Percentiles rank a stretch among this genome's conserved stretches.
Evolutionary conservation across 2,888 invertebrate species (phyloP).

Genomic region (Venusia cambrica): DNA sequence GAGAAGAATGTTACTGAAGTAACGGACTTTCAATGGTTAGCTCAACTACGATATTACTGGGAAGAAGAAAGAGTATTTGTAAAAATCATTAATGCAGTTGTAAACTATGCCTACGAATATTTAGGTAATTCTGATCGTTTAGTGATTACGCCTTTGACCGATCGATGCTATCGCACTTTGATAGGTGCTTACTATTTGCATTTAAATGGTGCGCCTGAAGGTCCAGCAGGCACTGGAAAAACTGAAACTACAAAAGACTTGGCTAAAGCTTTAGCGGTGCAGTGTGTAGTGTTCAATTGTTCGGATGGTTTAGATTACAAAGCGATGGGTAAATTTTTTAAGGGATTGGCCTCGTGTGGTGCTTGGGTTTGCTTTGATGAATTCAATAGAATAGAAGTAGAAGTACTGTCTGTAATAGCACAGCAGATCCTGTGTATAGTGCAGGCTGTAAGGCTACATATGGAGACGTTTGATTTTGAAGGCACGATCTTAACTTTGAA

Average conservation of each 20-base stretch:
- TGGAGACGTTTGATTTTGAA: constrained; percentile 87
- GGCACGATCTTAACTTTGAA: constrained; percentile 87
- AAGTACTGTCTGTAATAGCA: constrained; percentile 92
- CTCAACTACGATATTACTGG: constrained; percentile 91
- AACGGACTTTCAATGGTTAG: constrained; percentile 91
- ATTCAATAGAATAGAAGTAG: constrained; percentile 91
- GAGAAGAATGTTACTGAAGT: constrained; percentile 84
- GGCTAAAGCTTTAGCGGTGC: constrained; percentile 94
- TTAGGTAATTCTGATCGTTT: constrained; percentile 89
- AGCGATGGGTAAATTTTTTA: constrained; percentile 92
- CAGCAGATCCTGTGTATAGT: constrained; percentile 92
- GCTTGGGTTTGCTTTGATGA: constrained; percentile 96
- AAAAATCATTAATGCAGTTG: constrained; percentile 89
- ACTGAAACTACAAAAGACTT: constrained; percentile 96
- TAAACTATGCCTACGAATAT: constrained; percentile 92
- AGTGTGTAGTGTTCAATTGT: constrained; percentile 94
- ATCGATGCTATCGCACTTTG: constrained; percentile 90
- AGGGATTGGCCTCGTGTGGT: constrained; percentile 90
- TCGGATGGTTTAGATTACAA: constrained; percentile 93
- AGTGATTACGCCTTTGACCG: constrained; percentile 88
- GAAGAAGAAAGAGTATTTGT: constrained; percentile 85
- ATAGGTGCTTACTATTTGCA: constrained; percentile 92
- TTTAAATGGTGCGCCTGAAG: constrained; percentile 92
- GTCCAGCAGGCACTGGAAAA: constrained; percentile 94
- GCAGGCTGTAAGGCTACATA: constrained; percentile 85